phyloP scores from a whole-genome alignment of 1,140 invertebrate species.

The Apolygus lucorum region DNA sequence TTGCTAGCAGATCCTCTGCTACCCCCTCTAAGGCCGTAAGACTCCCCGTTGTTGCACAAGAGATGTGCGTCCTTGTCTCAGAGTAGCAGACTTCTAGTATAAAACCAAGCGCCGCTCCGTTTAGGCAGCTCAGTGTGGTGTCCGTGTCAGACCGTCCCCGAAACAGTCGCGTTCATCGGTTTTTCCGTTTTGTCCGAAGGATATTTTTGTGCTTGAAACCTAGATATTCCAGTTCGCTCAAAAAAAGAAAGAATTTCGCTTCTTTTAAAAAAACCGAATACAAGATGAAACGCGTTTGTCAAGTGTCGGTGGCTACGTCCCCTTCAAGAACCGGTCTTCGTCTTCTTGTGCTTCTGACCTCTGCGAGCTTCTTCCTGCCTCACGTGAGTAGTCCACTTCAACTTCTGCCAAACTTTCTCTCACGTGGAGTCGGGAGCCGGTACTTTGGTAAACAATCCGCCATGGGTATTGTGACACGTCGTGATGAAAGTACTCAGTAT shows the following conservation, averaged over 20 bases:
- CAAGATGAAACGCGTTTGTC: constrained; percentile 1
- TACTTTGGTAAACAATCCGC: not conserved
- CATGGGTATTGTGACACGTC: not conserved
- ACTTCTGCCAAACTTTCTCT: not conserved
- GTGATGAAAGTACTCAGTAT: too few species aligned
- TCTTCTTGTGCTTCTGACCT: not conserved
- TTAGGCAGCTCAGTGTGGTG: constrained; percentile 7
- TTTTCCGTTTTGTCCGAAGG: too few species aligned
- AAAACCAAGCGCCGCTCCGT: constrained; percentile 4
- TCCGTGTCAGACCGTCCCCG: not conserved
- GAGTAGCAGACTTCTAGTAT: constrained; percentile 15
- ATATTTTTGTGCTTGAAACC: too few species aligned
- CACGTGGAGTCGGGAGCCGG: not conserved
- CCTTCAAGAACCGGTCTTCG: not conserved
- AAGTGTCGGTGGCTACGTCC: not conserved
- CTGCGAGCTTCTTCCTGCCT: constrained; percentile 5
- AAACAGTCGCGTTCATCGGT: not conserved
- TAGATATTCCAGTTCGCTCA: not conserved
- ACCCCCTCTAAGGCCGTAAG: not conserved
- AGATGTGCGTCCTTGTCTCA: constrained; percentile 1
- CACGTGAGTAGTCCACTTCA: not conserved
- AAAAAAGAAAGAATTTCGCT: not conserved
- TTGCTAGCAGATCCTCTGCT: not conserved
- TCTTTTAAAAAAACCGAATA: too few species aligned
- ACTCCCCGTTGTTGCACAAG: constrained; percentile 9